Conservation (phyloP, 2,888 invertebrate genomes). For the Phengaris alcon region DNA sequence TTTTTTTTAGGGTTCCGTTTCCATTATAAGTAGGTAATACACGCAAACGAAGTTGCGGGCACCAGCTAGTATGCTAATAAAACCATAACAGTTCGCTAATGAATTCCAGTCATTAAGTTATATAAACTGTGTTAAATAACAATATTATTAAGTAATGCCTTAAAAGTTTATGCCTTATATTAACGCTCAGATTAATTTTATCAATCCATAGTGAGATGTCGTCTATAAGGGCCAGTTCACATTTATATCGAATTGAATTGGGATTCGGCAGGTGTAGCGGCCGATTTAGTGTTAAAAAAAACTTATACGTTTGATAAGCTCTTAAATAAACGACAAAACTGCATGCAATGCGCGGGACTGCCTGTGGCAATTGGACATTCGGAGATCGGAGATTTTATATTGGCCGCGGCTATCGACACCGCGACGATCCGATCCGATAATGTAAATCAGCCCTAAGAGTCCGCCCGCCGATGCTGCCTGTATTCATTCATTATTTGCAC, state of each 20-base stretch:
- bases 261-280: no score
- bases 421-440: neutral
- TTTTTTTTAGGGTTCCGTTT: no score
- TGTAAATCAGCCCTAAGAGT: slow-evolving; percentile 7
- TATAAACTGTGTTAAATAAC: neutral
- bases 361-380: no score
- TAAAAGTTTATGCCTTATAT: neutral
- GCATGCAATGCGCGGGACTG: no score
- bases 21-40: no score
- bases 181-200: neutral
- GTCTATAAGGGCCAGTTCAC: neutral
- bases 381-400: no score
- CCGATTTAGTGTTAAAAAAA: no score
- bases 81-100: neutral
- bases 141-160: neutral
- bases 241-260: neutral
- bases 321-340: no score
- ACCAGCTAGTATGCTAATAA: no score
- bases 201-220: neutral
- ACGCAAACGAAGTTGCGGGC: no score
- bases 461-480: neutral
- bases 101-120: neutral
- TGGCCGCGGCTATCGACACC: neutral
- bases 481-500: slow-evolving; percentile 28
- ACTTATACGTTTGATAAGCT: no score